These are phyloP conservation scores for Cantharis rustica DNA, from an alignment of 2,888 invertebrate genomes.

Conservation along the genomic window DNA sequence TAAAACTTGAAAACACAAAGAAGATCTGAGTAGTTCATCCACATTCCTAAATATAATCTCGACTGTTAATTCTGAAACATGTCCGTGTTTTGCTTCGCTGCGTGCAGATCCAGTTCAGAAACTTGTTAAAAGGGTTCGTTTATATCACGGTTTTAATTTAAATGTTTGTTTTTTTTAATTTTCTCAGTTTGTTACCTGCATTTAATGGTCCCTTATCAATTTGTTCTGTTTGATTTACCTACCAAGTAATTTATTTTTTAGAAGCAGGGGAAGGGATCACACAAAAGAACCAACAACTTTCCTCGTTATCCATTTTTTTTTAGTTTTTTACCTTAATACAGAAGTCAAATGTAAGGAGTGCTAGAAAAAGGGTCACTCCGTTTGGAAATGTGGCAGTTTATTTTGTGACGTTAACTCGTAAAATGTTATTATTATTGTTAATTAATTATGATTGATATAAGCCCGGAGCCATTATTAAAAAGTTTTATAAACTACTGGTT, in stretches of 20 bases:
- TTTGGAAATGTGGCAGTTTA: background rate
- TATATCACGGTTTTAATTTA: constrained; percentile 37
- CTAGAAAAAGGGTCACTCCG: background rate
- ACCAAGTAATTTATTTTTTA: background rate
- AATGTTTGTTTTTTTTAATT: constrained; percentile 33
- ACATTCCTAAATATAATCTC: constrained; percentile 51
- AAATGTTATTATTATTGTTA: background rate
- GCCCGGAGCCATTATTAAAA: constrained; percentile 16
- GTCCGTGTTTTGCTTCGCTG: constrained; percentile 49
- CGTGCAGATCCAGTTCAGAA: constrained; percentile 49
- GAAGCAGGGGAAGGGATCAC: background rate
- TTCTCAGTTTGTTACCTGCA: constrained; percentile 14
- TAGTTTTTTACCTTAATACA: too few relatives aligned
- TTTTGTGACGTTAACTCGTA: background rate
- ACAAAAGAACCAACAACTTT: background rate
- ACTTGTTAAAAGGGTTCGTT: constrained; percentile 38
- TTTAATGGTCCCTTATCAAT: background rate
- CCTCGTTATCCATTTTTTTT: background rate
- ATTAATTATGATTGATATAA: constrained; percentile 2
- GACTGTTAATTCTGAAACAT: constrained; percentile 50
- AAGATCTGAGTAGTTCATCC: constrained; percentile 39
- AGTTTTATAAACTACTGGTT: constrained; percentile 7
- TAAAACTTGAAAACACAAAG: constrained; percentile 24
- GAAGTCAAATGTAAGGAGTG: background rate
- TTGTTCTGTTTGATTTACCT: background rate